Percentiles rank a stretch among this genome's conserved stretches.
These are phyloP conservation scores for Dryobotodes eremita DNA, from an alignment of 2,888 invertebrate species.

Conservation along the genomic window DNA sequence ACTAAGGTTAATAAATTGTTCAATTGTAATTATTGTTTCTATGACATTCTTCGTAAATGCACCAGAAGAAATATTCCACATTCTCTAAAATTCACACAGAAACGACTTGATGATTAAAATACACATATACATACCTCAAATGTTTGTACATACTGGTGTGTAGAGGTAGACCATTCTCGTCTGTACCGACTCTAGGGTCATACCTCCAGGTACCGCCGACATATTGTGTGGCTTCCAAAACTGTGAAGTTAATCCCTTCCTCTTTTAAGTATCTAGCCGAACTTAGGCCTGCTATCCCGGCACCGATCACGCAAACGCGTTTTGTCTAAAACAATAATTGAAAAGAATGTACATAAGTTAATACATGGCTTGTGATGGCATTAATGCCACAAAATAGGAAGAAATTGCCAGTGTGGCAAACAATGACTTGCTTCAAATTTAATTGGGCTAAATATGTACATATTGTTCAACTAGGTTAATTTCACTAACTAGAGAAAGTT, in stretches of 20 bases:
- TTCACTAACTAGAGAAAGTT: background rate
- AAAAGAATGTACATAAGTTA: background rate
- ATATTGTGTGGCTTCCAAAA: slow-evolving; percentile 83
- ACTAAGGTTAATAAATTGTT: background rate
- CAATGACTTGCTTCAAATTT: background rate
- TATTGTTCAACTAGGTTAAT: background rate
- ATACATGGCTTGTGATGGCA: background rate
- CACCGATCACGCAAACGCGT: slow-evolving; percentile 86
- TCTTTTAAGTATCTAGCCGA: slow-evolving; percentile 84
- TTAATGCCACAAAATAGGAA: background rate
- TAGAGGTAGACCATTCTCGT: slow-evolving; percentile 90
- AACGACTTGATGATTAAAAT: background rate
- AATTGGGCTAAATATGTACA: background rate
- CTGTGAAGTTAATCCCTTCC: slow-evolving; percentile 81
- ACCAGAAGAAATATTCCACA: background rate
- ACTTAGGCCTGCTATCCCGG: slow-evolving; percentile 84
- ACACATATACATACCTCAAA: slow-evolving; percentile 88
- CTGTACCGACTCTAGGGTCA: slow-evolving; percentile 87
- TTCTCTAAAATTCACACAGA: background rate
- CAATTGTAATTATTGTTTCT: background rate
- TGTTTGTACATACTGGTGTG: slow-evolving; percentile 93
- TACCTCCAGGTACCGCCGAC: slow-evolving; percentile 88
- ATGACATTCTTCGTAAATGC: slow-evolving; percentile 58
- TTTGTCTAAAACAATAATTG: slow-evolving; percentile 58
- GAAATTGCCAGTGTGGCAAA: background rate